Evolutionary conservation across 2,797 vertebrate species (phyloP).

Genomic region (Arrhamphus sclerolepis): DNA sequence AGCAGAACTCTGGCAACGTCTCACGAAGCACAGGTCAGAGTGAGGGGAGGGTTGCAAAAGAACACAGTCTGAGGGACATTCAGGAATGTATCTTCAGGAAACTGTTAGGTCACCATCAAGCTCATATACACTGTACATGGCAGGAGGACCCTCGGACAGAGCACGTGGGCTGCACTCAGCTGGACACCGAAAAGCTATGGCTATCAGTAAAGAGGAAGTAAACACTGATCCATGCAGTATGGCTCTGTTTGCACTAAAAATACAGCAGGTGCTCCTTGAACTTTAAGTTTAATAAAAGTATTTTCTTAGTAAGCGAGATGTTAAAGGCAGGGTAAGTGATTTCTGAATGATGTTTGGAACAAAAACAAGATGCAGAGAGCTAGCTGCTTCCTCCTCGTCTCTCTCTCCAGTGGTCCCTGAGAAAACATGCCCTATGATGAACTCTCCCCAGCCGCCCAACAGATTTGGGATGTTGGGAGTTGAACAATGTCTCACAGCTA

Average conservation of each 20-base stretch:
- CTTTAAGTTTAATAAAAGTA: not conserved
- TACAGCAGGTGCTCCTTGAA: slow-evolving; percentile 33
- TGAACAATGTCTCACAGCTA: too few relatives aligned
- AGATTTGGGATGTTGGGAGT: too few relatives aligned
- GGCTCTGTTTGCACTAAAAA: slow-evolving; percentile 57
- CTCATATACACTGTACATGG: slow-evolving; percentile 36
- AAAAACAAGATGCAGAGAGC: too few relatives aligned
- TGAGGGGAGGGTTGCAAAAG: slow-evolving; percentile 63
- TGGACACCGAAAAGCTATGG: slow-evolving; percentile 54
- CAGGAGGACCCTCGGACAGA: slow-evolving; percentile 25
- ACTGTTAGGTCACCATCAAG: slow-evolving; percentile 47
- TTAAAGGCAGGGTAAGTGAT: slow-evolving; percentile 12
- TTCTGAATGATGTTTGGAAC: too few relatives aligned
- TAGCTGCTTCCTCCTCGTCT: too few relatives aligned
- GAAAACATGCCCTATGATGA: too few relatives aligned
- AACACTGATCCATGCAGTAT: slow-evolving; percentile 62
- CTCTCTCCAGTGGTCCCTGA: too few relatives aligned
- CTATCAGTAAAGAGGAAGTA: slow-evolving; percentile 54
- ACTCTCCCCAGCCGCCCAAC: too few relatives aligned
- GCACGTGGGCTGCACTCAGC: slow-evolving; percentile 53
- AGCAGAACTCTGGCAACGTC: slow-evolving; percentile 59
- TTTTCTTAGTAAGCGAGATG: slow-evolving; percentile 4
- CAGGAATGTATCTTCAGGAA: slow-evolving; percentile 75
- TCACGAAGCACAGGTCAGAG: slow-evolving; percentile 63
- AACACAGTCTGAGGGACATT: slow-evolving; percentile 74